A percentile compares a stretch with the other conserved stretches of the same genome.
These are phyloP conservation scores for Nipponia nippon DNA, from an alignment of 2,113 vertebrate species.

Conservation along the genomic window DNA sequence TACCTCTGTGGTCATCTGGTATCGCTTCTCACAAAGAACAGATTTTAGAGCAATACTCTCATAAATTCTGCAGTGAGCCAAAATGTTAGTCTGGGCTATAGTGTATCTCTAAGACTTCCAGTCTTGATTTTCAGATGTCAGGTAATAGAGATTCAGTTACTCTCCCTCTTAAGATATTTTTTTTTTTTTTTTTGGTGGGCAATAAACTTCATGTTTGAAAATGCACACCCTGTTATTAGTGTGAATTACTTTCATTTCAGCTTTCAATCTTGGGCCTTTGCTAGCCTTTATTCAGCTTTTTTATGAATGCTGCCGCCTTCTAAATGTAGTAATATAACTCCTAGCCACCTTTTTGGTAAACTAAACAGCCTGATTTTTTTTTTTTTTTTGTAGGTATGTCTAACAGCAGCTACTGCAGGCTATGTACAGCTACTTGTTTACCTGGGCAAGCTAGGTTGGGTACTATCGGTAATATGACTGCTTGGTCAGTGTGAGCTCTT, in stretches of 20 bases:
- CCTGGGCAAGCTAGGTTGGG: not conserved
- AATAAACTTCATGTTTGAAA: not conserved
- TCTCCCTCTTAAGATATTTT: no score
- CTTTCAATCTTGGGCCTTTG: accelerated
- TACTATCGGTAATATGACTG: accelerated
- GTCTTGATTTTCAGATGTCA: not conserved
- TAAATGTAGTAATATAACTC: not conserved
- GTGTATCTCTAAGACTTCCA: not conserved
- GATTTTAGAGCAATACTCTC: not conserved
- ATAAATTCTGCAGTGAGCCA: not conserved
- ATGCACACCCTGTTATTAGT: not conserved
- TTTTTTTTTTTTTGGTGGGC: not conserved
- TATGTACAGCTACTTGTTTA: not conserved
- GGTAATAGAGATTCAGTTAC: not conserved
- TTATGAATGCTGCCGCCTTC: not conserved
- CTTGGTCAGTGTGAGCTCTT: not conserved
- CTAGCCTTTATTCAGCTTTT: not conserved
- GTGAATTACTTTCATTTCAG: not conserved
- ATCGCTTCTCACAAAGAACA: not conserved
- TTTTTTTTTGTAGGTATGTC: not conserved
- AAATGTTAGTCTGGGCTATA: not conserved
- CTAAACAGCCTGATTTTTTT: not conserved
- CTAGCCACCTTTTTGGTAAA: not conserved
- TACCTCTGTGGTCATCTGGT: not conserved
- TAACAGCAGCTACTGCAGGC: not conserved